Evolutionary conservation across 2,113 vertebrate species (phyloP), one percentile per base, ranked within the genome.

Genomic region (Paedocypris sp.): DNA sequence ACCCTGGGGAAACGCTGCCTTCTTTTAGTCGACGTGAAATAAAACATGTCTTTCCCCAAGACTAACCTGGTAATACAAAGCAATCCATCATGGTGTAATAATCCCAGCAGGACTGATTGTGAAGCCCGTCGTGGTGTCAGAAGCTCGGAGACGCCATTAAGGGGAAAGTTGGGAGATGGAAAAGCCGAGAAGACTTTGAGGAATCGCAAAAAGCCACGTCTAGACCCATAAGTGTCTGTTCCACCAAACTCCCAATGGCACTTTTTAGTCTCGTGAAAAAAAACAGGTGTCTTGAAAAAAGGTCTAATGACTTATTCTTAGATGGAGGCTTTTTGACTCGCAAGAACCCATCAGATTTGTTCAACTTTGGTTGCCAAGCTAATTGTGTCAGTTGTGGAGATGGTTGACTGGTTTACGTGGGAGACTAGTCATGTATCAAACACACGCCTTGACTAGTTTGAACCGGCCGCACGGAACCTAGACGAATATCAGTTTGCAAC

Each of bases 51-150:
- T 8, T 50, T 32, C 19, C 5, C 12, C 0, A 4, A 52, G 31
- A 52, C 49, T 5, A 52, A 13, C 16, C 31, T 52, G 49, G 11
- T 4, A 7, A 50, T 31, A 31, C 28, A 18, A 19, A 32, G 47
- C 23, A 52, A 52, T 52, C 19, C 49, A 52, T 52, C 31, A 52
- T 52, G 49, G 35, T 52, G 35, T 52, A 52, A 35, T 52, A 52
- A 52, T 19, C 49, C 31, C 29, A 22, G 12, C 49, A 52, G 49
- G 49, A 52, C 32, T 52, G 29, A 52, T 15, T 52, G 31, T 23
- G 28, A 52, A 52, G 49, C 31, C 19, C 7, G 6, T 20, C 26
- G 5, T 32, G 48, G 11, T 51, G 48, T 29, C 10, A 51, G 48
- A 33, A 31, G 31, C 49, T 52, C 31, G 3, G 18, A 52, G 29